These are phyloP conservation scores for Megalopta genalis DNA, from an alignment of 1,140 invertebrate species.

Conservation along the genomic window DNA sequence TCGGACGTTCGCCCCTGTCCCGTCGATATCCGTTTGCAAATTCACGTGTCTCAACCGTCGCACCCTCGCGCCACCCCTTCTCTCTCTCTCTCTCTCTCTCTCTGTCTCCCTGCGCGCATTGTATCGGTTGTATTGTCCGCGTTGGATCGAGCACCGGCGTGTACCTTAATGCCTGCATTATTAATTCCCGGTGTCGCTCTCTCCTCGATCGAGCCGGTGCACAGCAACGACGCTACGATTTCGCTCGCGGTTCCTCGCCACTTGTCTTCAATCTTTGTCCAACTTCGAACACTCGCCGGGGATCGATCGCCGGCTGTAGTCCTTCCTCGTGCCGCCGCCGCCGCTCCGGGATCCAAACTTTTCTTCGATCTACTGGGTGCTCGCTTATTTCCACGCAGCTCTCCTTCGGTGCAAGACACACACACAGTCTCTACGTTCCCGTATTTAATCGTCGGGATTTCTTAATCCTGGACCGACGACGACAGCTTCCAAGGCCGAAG, in stretches of 20 bases:
- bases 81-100: too few species aligned
- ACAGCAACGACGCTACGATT: conserved; percentile 34
- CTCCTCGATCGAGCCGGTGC: conserved; percentile 40
- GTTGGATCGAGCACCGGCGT: conserved; percentile 30
- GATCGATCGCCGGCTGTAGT: background rate
- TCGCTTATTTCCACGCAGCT: background rate
- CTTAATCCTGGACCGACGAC: too few species aligned
- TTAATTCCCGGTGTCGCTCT: conserved; percentile 48
- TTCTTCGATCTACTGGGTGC: conserved; percentile 5
- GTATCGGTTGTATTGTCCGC: conserved; percentile 27
- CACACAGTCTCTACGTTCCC: too few species aligned
- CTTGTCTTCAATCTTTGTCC: conserved; percentile 30
- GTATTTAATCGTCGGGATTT: too few species aligned
- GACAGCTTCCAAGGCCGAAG: too few species aligned
- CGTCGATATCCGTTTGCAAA: conserved; percentile 53
- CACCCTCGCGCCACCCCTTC: too few species aligned
- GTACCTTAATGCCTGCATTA: conserved; percentile 49
- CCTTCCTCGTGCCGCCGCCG: background rate
- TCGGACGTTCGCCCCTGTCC: conserved; percentile 32
- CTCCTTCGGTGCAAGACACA: too few species aligned
- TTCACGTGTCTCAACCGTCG: conserved; percentile 44
- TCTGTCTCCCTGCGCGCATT: conserved; percentile 29
- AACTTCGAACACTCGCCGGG: background rate
- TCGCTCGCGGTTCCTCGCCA: conserved; percentile 22
- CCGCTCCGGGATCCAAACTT: background rate